A percentile compares a stretch with the other conserved stretches of the same genome.
phyloP scores from a whole-genome alignment of 2,888 invertebrate genomes.

The Euclidia mi region DNA sequence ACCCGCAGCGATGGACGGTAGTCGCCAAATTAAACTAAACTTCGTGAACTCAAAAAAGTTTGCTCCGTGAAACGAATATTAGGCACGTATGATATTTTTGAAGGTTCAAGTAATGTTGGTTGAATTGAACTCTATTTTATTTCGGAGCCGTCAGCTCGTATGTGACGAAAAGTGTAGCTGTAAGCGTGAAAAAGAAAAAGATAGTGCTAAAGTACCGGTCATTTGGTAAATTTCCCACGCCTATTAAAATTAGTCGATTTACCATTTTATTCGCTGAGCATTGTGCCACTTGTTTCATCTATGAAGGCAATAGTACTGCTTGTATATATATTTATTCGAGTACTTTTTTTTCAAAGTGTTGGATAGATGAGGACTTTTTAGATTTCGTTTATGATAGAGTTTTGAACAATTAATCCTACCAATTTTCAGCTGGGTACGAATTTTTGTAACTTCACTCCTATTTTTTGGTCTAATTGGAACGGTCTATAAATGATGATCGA shows the following conservation, averaged over 20 bases:
- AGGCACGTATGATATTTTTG: slow-evolving; percentile 1
- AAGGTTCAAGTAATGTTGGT: slow-evolving; percentile 28
- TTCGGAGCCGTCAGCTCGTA: slow-evolving; percentile 42
- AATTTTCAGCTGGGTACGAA: no score
- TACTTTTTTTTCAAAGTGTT: no score
- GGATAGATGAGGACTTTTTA: no score
- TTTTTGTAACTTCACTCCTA: no score
- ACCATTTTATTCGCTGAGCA: not conserved
- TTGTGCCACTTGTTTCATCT: not conserved
- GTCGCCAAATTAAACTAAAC: slow-evolving; percentile 11
- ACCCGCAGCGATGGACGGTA: no score
- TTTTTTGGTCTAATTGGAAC: no score
- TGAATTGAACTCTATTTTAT: slow-evolving; percentile 31
- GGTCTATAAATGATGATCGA: no score
- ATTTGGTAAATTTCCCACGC: slow-evolving; percentile 33
- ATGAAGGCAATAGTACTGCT: no score
- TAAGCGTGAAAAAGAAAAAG: slow-evolving; percentile 34
- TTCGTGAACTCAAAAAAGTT: not conserved
- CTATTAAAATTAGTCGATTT: slow-evolving; percentile 19
- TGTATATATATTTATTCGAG: no score
- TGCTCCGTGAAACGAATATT: not conserved
- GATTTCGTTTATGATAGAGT: no score
- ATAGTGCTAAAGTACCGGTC: slow-evolving; percentile 20
- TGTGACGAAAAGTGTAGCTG: slow-evolving; percentile 34
- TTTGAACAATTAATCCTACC: no score